phyloP scores from a whole-genome alignment of 2,888 invertebrate genomes.

The Campoplex capitator region DNA sequence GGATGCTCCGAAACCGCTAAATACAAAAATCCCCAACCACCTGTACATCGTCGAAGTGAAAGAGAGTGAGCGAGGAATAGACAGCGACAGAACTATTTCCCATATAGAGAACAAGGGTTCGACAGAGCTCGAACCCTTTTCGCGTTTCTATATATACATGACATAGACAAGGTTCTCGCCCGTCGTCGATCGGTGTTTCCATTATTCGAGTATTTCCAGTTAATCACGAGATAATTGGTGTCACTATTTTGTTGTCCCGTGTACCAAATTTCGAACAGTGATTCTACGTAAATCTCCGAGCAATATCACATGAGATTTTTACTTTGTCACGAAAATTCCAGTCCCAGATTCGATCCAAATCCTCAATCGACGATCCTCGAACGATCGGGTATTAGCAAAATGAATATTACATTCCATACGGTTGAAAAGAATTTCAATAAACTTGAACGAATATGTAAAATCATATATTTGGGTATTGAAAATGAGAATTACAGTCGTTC shows the following conservation, averaged over 20 bases:
- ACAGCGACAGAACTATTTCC: neutral
- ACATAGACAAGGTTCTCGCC: slow-evolving; percentile 35
- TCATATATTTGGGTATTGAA: neutral
- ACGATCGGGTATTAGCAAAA: neutral
- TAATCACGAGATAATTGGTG: slow-evolving; percentile 84
- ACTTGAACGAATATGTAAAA: neutral
- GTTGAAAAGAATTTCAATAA: neutral
- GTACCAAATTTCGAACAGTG: slow-evolving; percentile 12
- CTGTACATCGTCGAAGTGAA: slow-evolving; percentile 78
- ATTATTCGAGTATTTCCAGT: slow-evolving; percentile 76
- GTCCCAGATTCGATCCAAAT: neutral
- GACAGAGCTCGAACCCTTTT: neutral
- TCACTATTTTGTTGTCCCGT: slow-evolving; percentile 83
- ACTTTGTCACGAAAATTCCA: neutral
- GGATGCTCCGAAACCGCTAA: slow-evolving; percentile 79
- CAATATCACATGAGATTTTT: neutral
- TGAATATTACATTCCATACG: neutral
- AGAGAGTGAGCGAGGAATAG: neutral
- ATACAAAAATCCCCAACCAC: slow-evolving; percentile 85
- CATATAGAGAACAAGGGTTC: slow-evolving; percentile 9
- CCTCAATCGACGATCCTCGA: neutral
- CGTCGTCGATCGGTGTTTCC: slow-evolving; percentile 38
- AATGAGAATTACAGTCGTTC: neutral
- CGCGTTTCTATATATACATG: neutral
- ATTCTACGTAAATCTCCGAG: neutral